Evolutionary conservation across 2,888 invertebrate species (phyloP).

Genomic region (Incurvaria masculella): DNA sequence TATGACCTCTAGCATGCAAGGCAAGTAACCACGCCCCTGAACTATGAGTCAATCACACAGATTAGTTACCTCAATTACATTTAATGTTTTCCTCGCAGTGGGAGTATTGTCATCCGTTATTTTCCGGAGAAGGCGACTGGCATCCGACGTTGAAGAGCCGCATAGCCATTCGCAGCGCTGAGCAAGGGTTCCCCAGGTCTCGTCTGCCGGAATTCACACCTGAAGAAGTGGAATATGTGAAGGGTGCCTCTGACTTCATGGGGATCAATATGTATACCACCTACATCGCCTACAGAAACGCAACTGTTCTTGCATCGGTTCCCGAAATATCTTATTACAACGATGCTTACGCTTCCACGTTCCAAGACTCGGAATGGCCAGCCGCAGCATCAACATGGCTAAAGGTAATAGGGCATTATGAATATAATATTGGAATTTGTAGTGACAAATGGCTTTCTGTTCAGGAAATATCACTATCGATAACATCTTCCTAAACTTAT

Average conservation of each 20-base stretch:
- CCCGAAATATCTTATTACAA: constrained; percentile 16
- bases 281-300: constrained; percentile 19
- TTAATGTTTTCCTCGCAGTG: too few relatives aligned
- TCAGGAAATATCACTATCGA: too few relatives aligned
- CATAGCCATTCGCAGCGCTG: constrained; percentile 16
- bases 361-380: constrained; percentile 19
- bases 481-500: too few relatives aligned
- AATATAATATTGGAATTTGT: too few relatives aligned
- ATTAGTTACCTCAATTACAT: too few relatives aligned
- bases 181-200: constrained; percentile 17
- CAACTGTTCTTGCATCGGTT: constrained; percentile 14
- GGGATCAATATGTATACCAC: constrained; percentile 20
- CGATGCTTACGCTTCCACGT: constrained; percentile 16
- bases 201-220: constrained; percentile 19
- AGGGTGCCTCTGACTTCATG: constrained; percentile 19
- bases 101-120: constrained; percentile 15
- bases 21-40: too few relatives aligned
- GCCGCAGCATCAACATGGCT: constrained; percentile 12
- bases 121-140: constrained; percentile 17
- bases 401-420: too few relatives aligned
- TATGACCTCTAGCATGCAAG: too few relatives aligned
- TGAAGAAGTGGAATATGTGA: constrained; percentile 16
- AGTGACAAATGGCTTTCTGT: too few relatives aligned
- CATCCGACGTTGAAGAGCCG: constrained; percentile 17
- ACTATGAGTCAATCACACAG: too few relatives aligned